Evolutionary conservation across 2,113 vertebrate species (phyloP).

Genomic region (Onychostoma macrolepis): DNA sequence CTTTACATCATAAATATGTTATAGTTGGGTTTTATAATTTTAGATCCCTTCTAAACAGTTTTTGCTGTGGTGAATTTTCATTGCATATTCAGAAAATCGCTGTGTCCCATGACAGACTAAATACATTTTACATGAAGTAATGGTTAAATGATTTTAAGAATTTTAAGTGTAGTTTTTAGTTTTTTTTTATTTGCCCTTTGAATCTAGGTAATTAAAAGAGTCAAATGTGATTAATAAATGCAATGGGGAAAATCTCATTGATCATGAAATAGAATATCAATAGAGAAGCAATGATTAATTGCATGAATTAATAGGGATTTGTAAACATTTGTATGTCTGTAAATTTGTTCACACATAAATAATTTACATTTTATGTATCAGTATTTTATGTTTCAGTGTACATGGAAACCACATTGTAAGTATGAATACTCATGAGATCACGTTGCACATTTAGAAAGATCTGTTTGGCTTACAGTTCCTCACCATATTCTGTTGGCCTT

Average conservation of each 20-base stretch:
- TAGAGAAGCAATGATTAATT: neutral
- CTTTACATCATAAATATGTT: neutral
- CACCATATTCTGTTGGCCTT: neutral
- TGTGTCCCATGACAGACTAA: neutral
- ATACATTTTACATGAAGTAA: neutral
- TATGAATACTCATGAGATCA: neutral
- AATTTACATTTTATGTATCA: neutral
- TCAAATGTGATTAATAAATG: too few relatives aligned
- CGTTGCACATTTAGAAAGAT: neutral
- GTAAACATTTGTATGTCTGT: neutral
- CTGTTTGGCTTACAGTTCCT: neutral
- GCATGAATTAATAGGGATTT: neutral
- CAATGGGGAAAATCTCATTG: too few relatives aligned
- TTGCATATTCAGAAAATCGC: neutral
- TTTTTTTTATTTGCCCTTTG: too few relatives aligned
- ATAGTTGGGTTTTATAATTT: neutral
- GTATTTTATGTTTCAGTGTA: neutral
- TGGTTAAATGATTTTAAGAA: neutral
- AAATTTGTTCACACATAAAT: neutral
- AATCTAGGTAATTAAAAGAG: too few relatives aligned
- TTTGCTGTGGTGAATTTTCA: too few relatives aligned
- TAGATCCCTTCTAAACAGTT: too few relatives aligned
- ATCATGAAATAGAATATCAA: neutral
- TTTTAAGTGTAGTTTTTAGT: neutral
- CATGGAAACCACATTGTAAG: neutral